phyloP scores from a whole-genome alignment of 2,888 invertebrate genomes.

The Scrobipalpa costella region DNA sequence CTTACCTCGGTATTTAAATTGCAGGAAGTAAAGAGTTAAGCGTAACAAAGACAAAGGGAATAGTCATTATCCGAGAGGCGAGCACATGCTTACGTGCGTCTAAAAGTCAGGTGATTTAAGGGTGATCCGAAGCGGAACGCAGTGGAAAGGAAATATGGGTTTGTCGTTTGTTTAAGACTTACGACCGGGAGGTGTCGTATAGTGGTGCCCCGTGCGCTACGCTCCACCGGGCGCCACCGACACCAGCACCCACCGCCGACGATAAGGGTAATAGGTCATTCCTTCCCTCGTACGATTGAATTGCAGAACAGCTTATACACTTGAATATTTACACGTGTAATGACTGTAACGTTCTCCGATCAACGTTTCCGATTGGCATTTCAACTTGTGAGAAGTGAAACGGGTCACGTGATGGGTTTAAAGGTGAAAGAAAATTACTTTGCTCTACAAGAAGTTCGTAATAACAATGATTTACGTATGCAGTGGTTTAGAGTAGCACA shows the following conservation, averaged over 20 bases:
- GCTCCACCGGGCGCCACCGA: neutral
- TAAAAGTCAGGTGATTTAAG: conserved; percentile 33
- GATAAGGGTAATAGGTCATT: conserved; percentile 63
- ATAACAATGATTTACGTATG: conserved; percentile 26
- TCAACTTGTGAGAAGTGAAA: conserved; percentile 56
- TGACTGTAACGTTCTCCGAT: conserved; percentile 60
- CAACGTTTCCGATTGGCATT: conserved; percentile 60
- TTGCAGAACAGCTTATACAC: conserved; percentile 62
- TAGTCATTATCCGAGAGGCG: conserved; percentile 29
- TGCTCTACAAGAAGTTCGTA: conserved; percentile 1
- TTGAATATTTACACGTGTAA: conserved; percentile 71
- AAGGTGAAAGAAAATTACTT: conserved; percentile 21
- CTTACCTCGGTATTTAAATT: conserved; percentile 26
- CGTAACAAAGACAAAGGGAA: conserved; percentile 28
- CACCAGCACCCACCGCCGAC: conserved; percentile 23
- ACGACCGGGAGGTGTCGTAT: conserved; percentile 29
- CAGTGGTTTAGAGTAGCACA: conserved; percentile 24
- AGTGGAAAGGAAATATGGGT: conserved; percentile 33
- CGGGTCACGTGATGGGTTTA: conserved; percentile 40
- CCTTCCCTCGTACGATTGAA: conserved; percentile 66
- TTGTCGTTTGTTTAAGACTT: conserved; percentile 35
- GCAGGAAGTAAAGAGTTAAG: conserved; percentile 27
- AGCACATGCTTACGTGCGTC: conserved; percentile 30
- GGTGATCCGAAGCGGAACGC: conserved; percentile 32
- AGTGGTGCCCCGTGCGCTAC: conserved; percentile 7